Conservation (phyloP, 2,113 vertebrate genomes). For the Pleuronectes platessa region DNA sequence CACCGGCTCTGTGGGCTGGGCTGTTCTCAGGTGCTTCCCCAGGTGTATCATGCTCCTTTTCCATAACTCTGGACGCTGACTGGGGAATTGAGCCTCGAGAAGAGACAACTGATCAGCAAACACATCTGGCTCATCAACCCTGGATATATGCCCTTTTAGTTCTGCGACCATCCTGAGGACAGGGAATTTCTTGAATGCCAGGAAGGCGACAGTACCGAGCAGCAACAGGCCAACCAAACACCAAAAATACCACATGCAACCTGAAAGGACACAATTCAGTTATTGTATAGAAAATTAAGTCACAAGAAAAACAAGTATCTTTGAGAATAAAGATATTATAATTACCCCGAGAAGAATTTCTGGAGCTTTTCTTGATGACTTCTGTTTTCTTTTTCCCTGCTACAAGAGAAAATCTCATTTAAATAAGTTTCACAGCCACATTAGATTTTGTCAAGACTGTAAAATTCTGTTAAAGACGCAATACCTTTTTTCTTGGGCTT, state of each 20-base stretch:
- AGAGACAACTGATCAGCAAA: constrained; percentile 54
- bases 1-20: constrained; percentile 84
- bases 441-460: not conserved
- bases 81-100: constrained; percentile 79
- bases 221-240: constrained; percentile 48
- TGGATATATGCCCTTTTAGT: not conserved
- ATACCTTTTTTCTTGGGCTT: constrained; percentile 58
- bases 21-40: constrained; percentile 85
- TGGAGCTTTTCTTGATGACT: constrained; percentile 4
- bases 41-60: constrained; percentile 84
- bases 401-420: constrained; percentile 11
- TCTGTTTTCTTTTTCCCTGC: constrained; percentile 35
- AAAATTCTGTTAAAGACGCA: not conserved
- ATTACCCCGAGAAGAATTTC: constrained; percentile 41
- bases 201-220: constrained; percentile 30
- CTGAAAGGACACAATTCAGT: constrained; percentile 31
- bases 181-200: constrained; percentile 32
- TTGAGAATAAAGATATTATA: not conserved
- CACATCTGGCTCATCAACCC: not conserved
- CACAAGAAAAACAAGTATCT: not conserved
- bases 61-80: constrained; percentile 86
- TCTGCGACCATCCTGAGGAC: not conserved
- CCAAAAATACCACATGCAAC: constrained; percentile 36
- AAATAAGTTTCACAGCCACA: not conserved
- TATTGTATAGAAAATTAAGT: not conserved